phyloP scores from a whole-genome alignment of 2,797 vertebrate genomes.

The Schizopygopsis pylzovi region DNA sequence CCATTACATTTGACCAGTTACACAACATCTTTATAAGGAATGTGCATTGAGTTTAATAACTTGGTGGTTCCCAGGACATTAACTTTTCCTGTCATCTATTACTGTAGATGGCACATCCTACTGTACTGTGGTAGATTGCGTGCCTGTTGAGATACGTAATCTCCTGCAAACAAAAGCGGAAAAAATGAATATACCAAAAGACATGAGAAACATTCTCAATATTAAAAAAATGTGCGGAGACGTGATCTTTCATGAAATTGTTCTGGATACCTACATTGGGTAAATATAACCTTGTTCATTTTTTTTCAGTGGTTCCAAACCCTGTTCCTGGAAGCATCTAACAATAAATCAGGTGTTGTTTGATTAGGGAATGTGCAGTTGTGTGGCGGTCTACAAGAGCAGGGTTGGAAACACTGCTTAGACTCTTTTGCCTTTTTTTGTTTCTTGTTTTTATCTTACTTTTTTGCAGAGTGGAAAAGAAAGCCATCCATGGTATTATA shows the following conservation, averaged over 20 bases:
- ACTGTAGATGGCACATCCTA: fast-evolving
- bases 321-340: background rate
- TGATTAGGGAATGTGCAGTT: background rate
- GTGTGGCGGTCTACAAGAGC: background rate
- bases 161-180: background rate
- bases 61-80: background rate
- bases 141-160: fast-evolving
- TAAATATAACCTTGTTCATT: background rate
- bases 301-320: background rate
- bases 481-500: background rate
- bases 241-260: fast-evolving
- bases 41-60: background rate
- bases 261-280: background rate
- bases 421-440: background rate
- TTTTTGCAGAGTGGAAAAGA: slow-evolving; percentile 12
- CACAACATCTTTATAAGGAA: background rate
- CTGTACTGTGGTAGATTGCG: background rate
- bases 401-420: background rate
- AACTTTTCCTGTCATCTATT: background rate
- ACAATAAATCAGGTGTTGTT: background rate
- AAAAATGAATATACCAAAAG: background rate
- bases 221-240: background rate
- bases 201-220: background rate
- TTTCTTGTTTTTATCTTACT: background rate
- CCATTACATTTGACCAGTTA: background rate